Base-by-base conservation (phyloP, 2,113 vertebrate species). In the Elgaria multicarinata region DNA sequence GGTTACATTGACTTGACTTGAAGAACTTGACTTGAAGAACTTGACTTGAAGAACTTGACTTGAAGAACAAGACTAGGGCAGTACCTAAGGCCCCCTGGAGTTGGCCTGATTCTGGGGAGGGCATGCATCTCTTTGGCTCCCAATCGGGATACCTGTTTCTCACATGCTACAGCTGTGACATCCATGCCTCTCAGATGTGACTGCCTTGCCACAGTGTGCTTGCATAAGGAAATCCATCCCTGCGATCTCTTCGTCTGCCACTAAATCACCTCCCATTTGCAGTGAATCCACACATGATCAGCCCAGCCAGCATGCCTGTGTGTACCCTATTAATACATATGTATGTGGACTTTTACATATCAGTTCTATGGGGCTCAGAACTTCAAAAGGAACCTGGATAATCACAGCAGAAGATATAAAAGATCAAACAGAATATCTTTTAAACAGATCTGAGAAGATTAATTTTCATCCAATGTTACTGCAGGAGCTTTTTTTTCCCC, bases 371-470 rank as follows among this genome's bases (percentile, higher is more conserved):
- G 93, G 93, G 95, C 93, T 96, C 95, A 95, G 91, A 91, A 96
- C 96, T 96, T 97, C 96, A 96, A 96, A 97, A 96, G 94, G 20
- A 93, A 96, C 94, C 93, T 94, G 96, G 94, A 96, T 96, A 96
- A 97, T 97, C 96, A 96, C 95, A 96, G 95, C 91, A 95, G 96
- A 93, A 96, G 95, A 96, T 95, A 96, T 95, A 94, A 95, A 96
- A 96, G 96, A 97, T 97, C 96, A 97, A 97, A 97, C 93, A 93
- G 96, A 96, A 97, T 97, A 97, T 97, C 96, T 96, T 96, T 96
- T 96, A 95, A 96, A 96, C 95, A 96, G 96, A 96, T 97, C 96
- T 96, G 95, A 96, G 96, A 93, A 93, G 91, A 91, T 93, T 96
- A 95, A 95, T 94, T 96, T 96, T 96, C 94, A 94, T 96, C 94